Base-by-base conservation (phyloP, 2,113 vertebrate genomes). In the Mus pahari region DNA sequence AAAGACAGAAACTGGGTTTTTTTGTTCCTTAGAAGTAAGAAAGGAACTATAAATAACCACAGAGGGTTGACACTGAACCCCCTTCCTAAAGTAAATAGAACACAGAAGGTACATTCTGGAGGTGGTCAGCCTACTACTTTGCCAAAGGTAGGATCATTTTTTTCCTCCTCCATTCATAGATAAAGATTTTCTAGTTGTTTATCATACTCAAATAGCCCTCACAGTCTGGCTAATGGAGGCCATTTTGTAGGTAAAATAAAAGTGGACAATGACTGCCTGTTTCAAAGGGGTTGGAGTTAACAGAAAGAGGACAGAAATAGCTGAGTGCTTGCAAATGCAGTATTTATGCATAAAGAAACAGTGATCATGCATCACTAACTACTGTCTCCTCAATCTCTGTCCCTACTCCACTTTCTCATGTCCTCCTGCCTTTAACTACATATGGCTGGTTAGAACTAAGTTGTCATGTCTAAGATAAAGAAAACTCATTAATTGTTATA, bases 241-340 rank as follows among this genome's bases (percentile, higher is more conserved):
- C 68, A 70, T 55, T 84, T 92, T 64, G 12, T 10, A 77, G 42
- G 50, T 12, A 89, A 31, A 77, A 60, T 39, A 92, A 75, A 10
- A 71, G 79, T n/a, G 50, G n/a, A 39, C 83, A 91, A 89, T 2
- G 28, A 36, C 22, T 36, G 5, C 9, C 5, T 33, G 3, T 62
- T 75, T 73, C 45, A 64, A 20, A 45, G 84, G 5, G 50, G 24
- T 24, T 42, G n/a, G n/a, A 82, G 24, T n/a, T 42, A 79, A 89
- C 31, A 70, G 45, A 31, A 58, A 48, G 68, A 74, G n/a, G 71
- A 55, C 53, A 58, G 33, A 36, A 58, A 82, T 39, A 45, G 10
- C 9, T 79, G 58, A 3, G 8, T 1, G 1, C 31, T 64, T 55
- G 1, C 6, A 50, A 39, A 45, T 1, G 2, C 13, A 16, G 6